phyloP scores from a whole-genome alignment of 2,113 vertebrate genomes.

The Pyxicephalus adspersus region DNA sequence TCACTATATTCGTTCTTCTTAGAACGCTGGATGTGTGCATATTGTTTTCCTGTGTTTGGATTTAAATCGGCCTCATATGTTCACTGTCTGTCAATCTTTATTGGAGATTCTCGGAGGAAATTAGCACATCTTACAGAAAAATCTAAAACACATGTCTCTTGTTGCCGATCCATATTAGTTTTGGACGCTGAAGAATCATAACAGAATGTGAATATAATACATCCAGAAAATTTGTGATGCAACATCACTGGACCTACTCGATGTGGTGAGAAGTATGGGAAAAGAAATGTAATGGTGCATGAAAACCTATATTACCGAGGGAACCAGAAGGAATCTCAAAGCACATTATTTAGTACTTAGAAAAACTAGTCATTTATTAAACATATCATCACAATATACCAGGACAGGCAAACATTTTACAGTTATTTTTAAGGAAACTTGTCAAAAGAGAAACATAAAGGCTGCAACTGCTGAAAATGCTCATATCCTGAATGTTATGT shows the following conservation, averaged over 20 bases:
- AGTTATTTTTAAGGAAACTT: too few relatives aligned
- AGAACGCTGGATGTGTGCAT: conserved; percentile 14
- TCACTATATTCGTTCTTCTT: background rate
- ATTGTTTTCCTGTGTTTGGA: conserved; percentile 31
- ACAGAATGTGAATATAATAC: conserved; percentile 42
- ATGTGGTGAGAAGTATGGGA: background rate
- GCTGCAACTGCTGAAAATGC: too few relatives aligned
- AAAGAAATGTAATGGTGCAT: conserved; percentile 19
- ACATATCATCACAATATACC: background rate
- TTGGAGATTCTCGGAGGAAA: conserved; percentile 49
- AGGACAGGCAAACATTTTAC: background rate
- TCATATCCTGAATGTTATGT: too few relatives aligned
- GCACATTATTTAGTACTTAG: background rate
- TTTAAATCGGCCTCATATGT: conserved; percentile 36
- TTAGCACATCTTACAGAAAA: conserved; percentile 51
- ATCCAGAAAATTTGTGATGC: conserved; percentile 44
- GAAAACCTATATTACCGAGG: conserved; percentile 12
- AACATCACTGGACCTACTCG: conserved; percentile 23
- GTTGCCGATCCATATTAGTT: conserved; percentile 48
- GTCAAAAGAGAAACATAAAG: too few relatives aligned
- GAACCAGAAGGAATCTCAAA: background rate
- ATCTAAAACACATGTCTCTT: conserved; percentile 53
- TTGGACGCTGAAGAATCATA: conserved; percentile 51
- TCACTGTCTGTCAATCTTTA: conserved; percentile 55
- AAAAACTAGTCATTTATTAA: background rate